These are phyloP conservation scores for Empis stercorea DNA, from an alignment of 2,888 invertebrate species.

Conservation along the genomic window DNA sequence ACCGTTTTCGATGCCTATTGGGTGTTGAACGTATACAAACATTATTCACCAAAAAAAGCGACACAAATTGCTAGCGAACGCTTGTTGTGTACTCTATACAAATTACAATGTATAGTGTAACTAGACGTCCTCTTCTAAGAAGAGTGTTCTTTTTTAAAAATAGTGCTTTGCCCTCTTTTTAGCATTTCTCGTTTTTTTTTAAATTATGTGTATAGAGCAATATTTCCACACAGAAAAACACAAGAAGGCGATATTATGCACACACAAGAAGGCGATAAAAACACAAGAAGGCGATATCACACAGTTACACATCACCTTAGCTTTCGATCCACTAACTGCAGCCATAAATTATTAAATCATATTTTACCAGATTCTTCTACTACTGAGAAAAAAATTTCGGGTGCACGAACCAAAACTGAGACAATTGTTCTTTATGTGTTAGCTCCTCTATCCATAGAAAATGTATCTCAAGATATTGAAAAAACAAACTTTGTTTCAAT, in stretches of 20 bases:
- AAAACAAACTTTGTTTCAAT: slow-evolving; percentile 8
- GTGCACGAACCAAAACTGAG: neutral
- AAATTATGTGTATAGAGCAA: neutral
- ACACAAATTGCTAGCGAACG: no score
- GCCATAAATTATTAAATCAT: slow-evolving; percentile 13
- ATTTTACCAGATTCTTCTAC: slow-evolving; percentile 14
- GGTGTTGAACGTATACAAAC: no score
- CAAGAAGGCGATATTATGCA: slow-evolving; percentile 2
- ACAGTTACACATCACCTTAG: slow-evolving; percentile 18
- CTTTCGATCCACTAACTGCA: slow-evolving; percentile 19
- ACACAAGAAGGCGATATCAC: slow-evolving; percentile 18
- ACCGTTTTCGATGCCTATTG: no score
- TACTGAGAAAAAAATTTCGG: slow-evolving; percentile 12
- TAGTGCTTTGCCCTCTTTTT: no score
- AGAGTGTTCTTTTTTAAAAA: no score
- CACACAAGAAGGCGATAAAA: slow-evolving; percentile 11
- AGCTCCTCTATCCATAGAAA: neutral
- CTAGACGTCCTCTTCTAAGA: no score
- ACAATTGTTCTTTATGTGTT: neutral
- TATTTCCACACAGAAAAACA: slow-evolving; percentile 7
- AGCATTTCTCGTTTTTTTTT: neutral
- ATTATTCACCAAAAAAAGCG: no score
- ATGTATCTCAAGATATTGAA: neutral
- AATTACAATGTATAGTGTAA: no score
- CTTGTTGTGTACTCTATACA: no score